phyloP scores from a whole-genome alignment of 2,113 vertebrate genomes.

The Clarias magur region DNA sequence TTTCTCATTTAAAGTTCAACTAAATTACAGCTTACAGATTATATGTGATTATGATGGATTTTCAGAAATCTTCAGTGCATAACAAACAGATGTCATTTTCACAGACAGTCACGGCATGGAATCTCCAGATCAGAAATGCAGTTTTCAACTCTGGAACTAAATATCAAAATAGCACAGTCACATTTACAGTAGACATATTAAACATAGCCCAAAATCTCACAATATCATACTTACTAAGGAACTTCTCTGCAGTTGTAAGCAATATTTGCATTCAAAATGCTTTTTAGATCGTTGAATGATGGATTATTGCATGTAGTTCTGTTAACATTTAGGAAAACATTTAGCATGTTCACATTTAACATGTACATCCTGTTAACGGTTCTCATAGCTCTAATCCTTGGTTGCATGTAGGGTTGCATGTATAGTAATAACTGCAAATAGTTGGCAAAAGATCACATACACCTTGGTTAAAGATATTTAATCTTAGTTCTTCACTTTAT shows the following conservation, averaged over 20 bases:
- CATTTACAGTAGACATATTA: not conserved
- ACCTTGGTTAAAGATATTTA: not conserved
- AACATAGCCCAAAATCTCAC: not conserved
- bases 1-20: not conserved
- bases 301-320: conserved; percentile 62
- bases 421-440: not conserved
- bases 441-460: not conserved
- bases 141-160: conserved; percentile 54
- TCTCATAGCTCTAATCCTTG: not conserved
- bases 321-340: not conserved
- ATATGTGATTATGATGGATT: no score
- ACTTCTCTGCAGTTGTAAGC: conserved; percentile 62
- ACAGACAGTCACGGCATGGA: conserved; percentile 62
- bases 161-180: not conserved
- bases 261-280: conserved; percentile 50
- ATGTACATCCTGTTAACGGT: no score
- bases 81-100: conserved; percentile 3
- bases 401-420: not conserved
- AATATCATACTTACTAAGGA: conserved; percentile 57
- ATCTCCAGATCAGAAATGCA: conserved; percentile 49
- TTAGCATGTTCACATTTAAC: not conserved
- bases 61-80: not conserved
- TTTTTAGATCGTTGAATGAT: conserved; percentile 61
- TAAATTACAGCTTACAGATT: not conserved
- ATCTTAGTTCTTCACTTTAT: not conserved